These are phyloP conservation scores for Eumaeus atala DNA, from an alignment of 1,140 invertebrate species.

Conservation along the genomic window DNA sequence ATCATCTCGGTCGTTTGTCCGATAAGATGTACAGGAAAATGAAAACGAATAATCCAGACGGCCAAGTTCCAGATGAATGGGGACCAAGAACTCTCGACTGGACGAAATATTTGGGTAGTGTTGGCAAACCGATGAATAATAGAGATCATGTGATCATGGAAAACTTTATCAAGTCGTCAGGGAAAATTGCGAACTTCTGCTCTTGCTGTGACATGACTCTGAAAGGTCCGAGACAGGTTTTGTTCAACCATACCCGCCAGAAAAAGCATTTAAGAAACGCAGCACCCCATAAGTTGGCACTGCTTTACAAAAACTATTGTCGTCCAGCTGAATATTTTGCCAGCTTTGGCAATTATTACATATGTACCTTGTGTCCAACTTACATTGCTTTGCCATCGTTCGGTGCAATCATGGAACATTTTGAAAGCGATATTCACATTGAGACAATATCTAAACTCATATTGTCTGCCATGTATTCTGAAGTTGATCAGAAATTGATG, in stretches of 20 bases:
- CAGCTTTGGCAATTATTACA: conserved; percentile 61
- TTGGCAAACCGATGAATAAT: conserved; percentile 50
- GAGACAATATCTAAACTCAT: conserved; percentile 51
- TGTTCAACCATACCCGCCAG: conserved; percentile 67
- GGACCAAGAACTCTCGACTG: conserved; percentile 60
- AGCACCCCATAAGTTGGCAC: conserved; percentile 46
- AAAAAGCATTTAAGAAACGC: conserved; percentile 65
- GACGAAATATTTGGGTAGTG: conserved; percentile 56
- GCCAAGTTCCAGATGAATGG: conserved; percentile 58
- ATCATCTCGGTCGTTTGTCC: conserved; percentile 50
- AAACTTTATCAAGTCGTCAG: conserved; percentile 60
- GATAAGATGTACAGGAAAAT: conserved; percentile 54
- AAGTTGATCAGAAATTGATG: conserved; percentile 39
- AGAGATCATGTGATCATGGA: conserved; percentile 60
- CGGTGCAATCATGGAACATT: conserved; percentile 55
- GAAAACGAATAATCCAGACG: conserved; percentile 41
- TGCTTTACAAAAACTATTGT: conserved; percentile 57
- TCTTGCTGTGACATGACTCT: conserved; percentile 60
- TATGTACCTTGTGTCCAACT: conserved; percentile 51
- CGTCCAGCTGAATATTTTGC: conserved; percentile 58
- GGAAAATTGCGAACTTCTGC: conserved; percentile 60
- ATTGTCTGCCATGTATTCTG: conserved; percentile 39
- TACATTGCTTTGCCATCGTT: conserved; percentile 54
- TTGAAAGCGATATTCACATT: conserved; percentile 49
- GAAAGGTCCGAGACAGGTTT: conserved; percentile 58